Evolutionary conservation across 2,888 invertebrate genomes (phyloP), one percentile per base, ranked within the genome.

Genomic region (Chrysomela aeneicollis): DNA sequence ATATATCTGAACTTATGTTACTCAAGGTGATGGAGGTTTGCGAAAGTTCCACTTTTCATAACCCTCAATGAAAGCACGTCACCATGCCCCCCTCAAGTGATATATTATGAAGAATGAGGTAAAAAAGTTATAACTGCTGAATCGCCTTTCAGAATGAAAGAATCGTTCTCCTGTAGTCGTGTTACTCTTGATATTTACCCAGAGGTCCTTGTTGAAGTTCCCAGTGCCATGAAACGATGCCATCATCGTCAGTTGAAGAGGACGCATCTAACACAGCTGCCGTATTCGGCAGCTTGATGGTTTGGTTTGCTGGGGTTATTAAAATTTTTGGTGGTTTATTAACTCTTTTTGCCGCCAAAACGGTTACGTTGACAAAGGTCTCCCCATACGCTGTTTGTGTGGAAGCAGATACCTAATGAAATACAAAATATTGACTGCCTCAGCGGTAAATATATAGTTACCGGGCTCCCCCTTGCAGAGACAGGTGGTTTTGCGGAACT

Each of bases 211-310:
- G 90, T 35, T 93, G 92, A 32, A 95, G 84, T 81, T 97, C 96
- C 97, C 97, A 98, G 78, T 93, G 93, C 89, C 94, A 97, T 0
- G 89, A 89, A 71, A 91, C 88, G 68, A 97, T 94, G 66, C 89
- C 90, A 77, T 93, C 93, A 77, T 97, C 96, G 73, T 93, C 92
- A 78, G 78, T 82, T 0, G 81, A 79, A 8, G 82, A 78, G 1
- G 87, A 87, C 47, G 90, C 97, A 82, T 97, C 97, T 26, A 98
- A 86, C 26, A 97, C 93, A 0, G 95, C 94, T 49, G 91, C 92
- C 0, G 92, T 92, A 74, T 94, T 97, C 0, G 97, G 96, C 71
- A 94, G 85, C 75, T 95, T 94, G 6, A 98, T 93, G 8, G 91
- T 91, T 82, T 95, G 95, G 37, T 90, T 87, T 2, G 90, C 87